These are phyloP conservation scores for Diplodus puntazzo DNA, from an alignment of 2,797 vertebrate genomes.

Conservation along the genomic window DNA sequence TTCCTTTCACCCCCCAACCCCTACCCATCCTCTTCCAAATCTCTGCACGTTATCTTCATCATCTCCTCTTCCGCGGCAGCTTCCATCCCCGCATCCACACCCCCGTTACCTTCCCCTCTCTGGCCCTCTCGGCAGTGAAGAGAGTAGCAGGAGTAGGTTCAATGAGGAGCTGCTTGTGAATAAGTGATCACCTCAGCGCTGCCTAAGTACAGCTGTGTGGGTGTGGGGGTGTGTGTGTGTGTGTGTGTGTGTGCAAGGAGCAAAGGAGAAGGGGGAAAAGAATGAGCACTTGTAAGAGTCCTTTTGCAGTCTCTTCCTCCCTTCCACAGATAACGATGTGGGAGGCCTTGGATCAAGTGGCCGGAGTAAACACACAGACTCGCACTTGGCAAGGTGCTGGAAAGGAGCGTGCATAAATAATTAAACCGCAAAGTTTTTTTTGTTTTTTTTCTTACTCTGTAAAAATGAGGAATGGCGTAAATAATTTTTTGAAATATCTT, in stretches of 20 bases:
- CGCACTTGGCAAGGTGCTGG: background rate
- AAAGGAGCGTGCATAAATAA: no score
- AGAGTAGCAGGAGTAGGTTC: conserved; percentile 7
- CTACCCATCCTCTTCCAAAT: conserved; percentile 7
- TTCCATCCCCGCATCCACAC: conserved; percentile 25
- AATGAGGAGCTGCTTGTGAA: conserved; percentile 22
- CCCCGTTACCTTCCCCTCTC: background rate
- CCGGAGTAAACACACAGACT: background rate
- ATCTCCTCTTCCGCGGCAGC: conserved; percentile 11
- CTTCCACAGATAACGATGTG: conserved; percentile 32
- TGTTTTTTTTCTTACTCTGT: no score
- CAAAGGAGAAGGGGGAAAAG: background rate
- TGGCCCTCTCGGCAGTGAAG: background rate
- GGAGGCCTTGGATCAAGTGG: background rate
- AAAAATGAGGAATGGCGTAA: no score
- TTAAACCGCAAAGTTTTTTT: no score
- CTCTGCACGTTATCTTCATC: conserved; percentile 46
- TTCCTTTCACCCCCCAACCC: background rate
- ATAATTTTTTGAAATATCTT: no score
- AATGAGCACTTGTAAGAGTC: conserved; percentile 8
- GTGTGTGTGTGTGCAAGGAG: background rate
- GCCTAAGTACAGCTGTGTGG: background rate
- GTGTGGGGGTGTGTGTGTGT: background rate
- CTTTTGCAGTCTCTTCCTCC: conserved; percentile 3
- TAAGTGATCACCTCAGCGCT: conserved; percentile 8